Conservation (phyloP, 2,113 vertebrate genomes). For the Litocranius walleri region DNA sequence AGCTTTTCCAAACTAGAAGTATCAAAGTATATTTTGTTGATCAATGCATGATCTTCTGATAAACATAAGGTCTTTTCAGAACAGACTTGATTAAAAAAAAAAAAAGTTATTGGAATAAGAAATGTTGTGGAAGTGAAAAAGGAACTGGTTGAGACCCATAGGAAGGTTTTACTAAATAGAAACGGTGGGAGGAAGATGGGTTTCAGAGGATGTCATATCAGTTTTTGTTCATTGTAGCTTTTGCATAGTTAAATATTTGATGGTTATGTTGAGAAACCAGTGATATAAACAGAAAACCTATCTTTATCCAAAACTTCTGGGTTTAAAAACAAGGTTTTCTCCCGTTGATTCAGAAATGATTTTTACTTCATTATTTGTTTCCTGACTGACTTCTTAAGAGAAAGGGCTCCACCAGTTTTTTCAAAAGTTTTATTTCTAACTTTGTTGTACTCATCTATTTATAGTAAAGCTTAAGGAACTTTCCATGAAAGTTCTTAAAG, state of each 20-base stretch:
- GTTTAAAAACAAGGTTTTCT: neutral
- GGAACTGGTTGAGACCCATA: neutral
- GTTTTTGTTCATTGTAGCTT: neutral
- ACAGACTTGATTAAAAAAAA: neutral
- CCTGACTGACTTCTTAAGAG: neutral
- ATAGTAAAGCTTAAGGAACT: neutral
- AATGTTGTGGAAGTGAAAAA: neutral
- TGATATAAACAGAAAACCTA: neutral
- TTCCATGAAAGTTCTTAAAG: neutral
- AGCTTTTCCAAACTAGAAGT: neutral
- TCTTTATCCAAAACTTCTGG: neutral
- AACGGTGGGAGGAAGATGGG: neutral
- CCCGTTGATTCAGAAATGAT: neutral
- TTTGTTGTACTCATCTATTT: neutral
- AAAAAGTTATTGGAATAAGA: neutral
- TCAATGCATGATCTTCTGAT: neutral
- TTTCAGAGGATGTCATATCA: neutral
- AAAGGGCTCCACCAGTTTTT: neutral
- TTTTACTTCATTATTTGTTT: neutral
- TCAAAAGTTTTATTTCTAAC: neutral
- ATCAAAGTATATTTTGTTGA: neutral
- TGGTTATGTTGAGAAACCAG: neutral
- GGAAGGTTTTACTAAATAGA: neutral
- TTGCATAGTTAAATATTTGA: neutral
- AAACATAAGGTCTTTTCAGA: constrained; percentile 12